phyloP scores from a whole-genome alignment of 1,140 invertebrate species.

The Frieseomelitta varia region DNA sequence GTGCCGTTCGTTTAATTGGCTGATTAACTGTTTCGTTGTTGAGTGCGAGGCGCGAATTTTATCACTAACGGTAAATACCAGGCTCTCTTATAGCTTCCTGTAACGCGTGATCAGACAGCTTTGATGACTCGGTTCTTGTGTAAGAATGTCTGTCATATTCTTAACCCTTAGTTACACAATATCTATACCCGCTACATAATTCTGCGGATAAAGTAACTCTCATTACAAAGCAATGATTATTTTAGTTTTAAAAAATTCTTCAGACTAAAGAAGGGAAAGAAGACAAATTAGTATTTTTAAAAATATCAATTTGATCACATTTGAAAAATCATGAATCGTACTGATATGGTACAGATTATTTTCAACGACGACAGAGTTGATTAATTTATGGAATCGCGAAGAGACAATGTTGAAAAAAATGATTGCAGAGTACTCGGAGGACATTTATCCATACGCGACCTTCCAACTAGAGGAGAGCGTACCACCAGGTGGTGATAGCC shows the following conservation, averaged over 20 bases:
- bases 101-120: not conserved
- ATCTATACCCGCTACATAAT: not conserved
- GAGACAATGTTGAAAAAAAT: slow-evolving; percentile 30
- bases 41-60: not conserved
- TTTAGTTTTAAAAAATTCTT: no score
- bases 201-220: not conserved
- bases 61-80: not conserved
- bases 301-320: no score
- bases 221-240: no score
- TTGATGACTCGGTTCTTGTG: not conserved
- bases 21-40: slow-evolving; percentile 4
- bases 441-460: slow-evolving; percentile 95
- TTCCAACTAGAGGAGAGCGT: slow-evolving; percentile 91
- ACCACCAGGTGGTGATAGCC: slow-evolving; percentile 92
- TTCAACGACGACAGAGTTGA: not conserved
- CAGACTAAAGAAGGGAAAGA: not conserved
- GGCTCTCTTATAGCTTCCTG: no score
- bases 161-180: not conserved
- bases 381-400: not conserved
- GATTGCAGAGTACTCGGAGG: slow-evolving; percentile 92
- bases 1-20: not conserved
- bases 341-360: not conserved
- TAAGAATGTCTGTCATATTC: not conserved
- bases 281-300: not conserved
- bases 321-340: not conserved